Evolutionary conservation across 2,113 vertebrate species (phyloP), one percentile per base, ranked within the genome.

Genomic region (Megalops atlanticus): DNA sequence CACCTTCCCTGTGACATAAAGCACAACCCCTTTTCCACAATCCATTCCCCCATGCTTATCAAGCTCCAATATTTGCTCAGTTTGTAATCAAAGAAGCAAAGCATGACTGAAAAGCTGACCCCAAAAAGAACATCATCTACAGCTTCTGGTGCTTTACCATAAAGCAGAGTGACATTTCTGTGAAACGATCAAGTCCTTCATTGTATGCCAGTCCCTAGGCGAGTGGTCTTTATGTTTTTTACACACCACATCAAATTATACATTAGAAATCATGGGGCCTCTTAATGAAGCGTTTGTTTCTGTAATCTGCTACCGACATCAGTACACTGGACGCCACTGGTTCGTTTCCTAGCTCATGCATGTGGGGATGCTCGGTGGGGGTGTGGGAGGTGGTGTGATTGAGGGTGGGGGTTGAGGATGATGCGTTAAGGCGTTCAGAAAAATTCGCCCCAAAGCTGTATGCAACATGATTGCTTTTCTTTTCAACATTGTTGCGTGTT

Each of bases 1-100:
- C 31, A 14, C 27, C 33, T 1, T 6, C 31, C 14, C 52, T 16
- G 16, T 15, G 35, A n/a, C 69, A 6, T 24, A 1, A 58, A 16
- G 21, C 54, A 18, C 16, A 24, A 58, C 6, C 45, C 77, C 79
- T 85, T 68, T 82, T 39, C 27, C 81, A 81, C 33, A 83, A 84
- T 82, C 80, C 77, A 91, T 92, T 92, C 91, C 89, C 83, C 35
- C 14, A 52, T 79, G 88, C 88, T 92, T 92, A 91, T 91, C 91
- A 92, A 86, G 87, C 54, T 54, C 76, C 88, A 91, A 90, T 91
- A 90, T 81, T 43, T 81, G 52, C 82, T 74, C 82, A 76, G 45
- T 74, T 70, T 31, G 33, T 68, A 75, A 83, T 79, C 43, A 18
- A 16, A 64, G 69, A 78, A 72, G 43, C 21, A 35, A 70, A 82